A percentile compares a stretch with the other conserved stretches of the same genome.
Evolutionary conservation across 2,113 vertebrate genomes (phyloP).

Genomic region (Spilogale gracilis): DNA sequence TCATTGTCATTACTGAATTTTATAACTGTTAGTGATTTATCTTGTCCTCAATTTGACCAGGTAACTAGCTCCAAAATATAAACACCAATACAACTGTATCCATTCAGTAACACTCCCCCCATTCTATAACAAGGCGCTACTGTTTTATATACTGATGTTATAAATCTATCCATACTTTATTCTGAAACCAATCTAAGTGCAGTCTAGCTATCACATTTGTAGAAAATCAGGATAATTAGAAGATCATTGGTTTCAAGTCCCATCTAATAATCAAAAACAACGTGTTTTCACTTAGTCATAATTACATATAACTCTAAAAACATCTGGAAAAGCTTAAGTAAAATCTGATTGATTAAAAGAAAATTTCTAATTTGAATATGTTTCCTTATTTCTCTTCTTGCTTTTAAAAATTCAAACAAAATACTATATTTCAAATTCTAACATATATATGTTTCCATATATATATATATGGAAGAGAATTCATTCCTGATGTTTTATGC

Average conservation of each 20-base stretch:
- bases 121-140: background rate
- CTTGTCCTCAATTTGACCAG: background rate
- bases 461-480: background rate
- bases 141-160: background rate
- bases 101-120: background rate
- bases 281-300: background rate
- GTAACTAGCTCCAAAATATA: background rate
- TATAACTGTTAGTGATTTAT: background rate
- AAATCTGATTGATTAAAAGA: background rate
- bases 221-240: background rate
- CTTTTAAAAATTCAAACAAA: conserved; percentile 11
- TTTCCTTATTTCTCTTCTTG: background rate
- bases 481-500: background rate
- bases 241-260: background rate
- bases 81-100: background rate
- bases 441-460: background rate
- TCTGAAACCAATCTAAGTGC: background rate
- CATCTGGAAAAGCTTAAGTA: background rate
- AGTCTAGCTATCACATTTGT: background rate
- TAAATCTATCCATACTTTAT: background rate
- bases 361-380: conserved; percentile 1
- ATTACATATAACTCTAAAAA: background rate
- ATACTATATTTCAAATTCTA: conserved; percentile 6
- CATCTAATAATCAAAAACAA: background rate
- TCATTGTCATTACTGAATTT: background rate